Percentiles rank a stretch among this genome's conserved stretches.
These are phyloP conservation scores for Tribolium madens DNA, from an alignment of 1,140 invertebrate species.

Conservation along the genomic window DNA sequence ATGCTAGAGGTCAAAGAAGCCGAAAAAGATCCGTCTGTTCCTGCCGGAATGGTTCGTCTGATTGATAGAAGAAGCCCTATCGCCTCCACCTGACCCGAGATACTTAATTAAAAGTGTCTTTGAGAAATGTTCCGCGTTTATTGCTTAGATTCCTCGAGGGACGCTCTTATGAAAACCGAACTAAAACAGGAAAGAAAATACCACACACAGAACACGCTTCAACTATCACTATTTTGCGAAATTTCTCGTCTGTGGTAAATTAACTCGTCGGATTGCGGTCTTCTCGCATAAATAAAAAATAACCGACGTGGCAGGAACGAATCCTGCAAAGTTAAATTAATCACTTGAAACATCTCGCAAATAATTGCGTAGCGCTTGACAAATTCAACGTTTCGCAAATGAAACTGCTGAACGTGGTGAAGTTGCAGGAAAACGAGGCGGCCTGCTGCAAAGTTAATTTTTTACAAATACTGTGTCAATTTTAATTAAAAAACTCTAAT, in stretches of 20 bases:
- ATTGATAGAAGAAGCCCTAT: constrained; percentile 46
- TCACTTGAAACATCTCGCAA: constrained; percentile 13
- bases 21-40: constrained; percentile 39
- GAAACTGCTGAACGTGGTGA: constrained; percentile 1
- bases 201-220: background rate
- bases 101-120: constrained; percentile 47
- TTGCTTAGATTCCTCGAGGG: constrained; percentile 10
- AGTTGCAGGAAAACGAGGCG: background rate
- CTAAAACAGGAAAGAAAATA: background rate
- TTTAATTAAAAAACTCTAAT: constrained; percentile 25
- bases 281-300: constrained; percentile 1
- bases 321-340: constrained; percentile 30
- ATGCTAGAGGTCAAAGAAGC: constrained; percentile 36
- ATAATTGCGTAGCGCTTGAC: constrained; percentile 18
- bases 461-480: constrained; percentile 4
- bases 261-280: background rate
- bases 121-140: constrained; percentile 35
- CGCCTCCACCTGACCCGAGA: constrained; percentile 34
- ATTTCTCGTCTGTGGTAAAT: background rate
- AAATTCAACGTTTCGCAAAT: background rate
- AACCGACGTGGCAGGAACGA: background rate
- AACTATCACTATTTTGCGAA: background rate
- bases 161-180: background rate
- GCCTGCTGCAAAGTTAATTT: background rate
- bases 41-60: constrained; percentile 25